A percentile compares a stretch with the other conserved stretches of the same genome.
Evolutionary conservation across 2,888 invertebrate genomes (phyloP).

Genomic region (Mimas tiliae): DNA sequence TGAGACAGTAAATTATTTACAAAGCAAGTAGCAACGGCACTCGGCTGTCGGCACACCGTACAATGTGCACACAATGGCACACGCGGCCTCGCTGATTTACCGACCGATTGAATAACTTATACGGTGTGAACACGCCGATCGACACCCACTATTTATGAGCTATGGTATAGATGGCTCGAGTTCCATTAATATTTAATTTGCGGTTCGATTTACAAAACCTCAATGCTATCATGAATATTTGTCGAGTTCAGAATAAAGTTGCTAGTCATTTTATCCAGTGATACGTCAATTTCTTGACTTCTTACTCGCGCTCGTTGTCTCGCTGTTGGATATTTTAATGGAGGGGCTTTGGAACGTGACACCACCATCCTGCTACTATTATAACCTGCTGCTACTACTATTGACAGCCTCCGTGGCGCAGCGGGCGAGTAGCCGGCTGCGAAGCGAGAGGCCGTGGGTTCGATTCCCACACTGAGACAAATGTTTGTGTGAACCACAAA

Average conservation of each 20-base stretch:
- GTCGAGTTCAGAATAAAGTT: background rate
- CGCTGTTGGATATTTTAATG: background rate
- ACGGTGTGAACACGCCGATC: conserved; percentile 59
- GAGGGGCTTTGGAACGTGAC: no score
- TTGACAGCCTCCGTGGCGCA: no score
- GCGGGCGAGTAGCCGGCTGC: no score
- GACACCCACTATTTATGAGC: conserved; percentile 29
- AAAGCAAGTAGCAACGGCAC: conserved; percentile 39
- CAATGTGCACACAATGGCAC: conserved; percentile 50
- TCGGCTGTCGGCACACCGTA: conserved; percentile 48
- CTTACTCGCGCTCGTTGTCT: background rate
- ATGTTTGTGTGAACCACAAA: no score
- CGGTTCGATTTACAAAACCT: background rate
- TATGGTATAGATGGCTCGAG: conserved; percentile 8
- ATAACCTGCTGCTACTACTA: no score
- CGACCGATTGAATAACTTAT: conserved; percentile 58
- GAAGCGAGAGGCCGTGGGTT: no score
- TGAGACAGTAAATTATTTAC: conserved; percentile 20
- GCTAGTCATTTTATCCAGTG: background rate
- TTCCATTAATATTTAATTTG: conserved; percentile 15
- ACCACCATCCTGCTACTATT: no score
- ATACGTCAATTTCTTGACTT: background rate
- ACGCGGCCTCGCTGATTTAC: conserved; percentile 59
- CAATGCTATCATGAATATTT: background rate
- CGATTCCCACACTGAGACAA: no score